phyloP scores from a whole-genome alignment of 2,888 invertebrate species.

The Leucophenga maculata region DNA sequence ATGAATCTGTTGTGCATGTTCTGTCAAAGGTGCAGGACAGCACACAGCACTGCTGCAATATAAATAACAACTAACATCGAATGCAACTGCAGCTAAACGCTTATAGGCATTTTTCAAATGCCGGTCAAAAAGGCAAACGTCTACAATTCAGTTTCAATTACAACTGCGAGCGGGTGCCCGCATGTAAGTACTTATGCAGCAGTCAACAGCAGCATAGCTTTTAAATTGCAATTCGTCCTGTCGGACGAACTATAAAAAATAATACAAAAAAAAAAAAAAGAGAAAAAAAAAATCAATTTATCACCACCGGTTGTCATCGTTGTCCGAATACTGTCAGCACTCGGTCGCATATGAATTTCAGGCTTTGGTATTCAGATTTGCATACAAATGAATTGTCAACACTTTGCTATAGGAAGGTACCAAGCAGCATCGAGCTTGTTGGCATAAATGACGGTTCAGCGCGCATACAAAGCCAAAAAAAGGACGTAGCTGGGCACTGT shows the following conservation, averaged over 20 bases:
- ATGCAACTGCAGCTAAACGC: no score
- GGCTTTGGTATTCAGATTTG: slow-evolving; percentile 59
- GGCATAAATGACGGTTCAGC: neutral
- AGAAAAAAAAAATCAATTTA: slow-evolving; percentile 38
- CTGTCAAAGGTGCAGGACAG: slow-evolving; percentile 6
- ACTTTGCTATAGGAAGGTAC: slow-evolving; percentile 42
- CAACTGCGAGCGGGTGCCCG: neutral
- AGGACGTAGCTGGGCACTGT: slow-evolving; percentile 33
- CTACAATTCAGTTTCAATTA: no score
- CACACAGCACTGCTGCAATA: slow-evolving; percentile 44
- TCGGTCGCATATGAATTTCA: slow-evolving; percentile 32
- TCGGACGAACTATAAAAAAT: slow-evolving; percentile 26
- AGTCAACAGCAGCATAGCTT: neutral
- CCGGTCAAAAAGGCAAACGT: no score
- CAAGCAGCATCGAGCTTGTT: slow-evolving; percentile 20
- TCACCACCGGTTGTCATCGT: slow-evolving; percentile 7
- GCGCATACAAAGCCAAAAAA: slow-evolving; percentile 49
- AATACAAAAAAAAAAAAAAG: slow-evolving; percentile 35
- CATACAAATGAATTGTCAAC: slow-evolving; percentile 67
- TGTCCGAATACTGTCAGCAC: neutral
- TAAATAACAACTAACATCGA: no score
- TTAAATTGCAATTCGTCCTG: slow-evolving; percentile 16
- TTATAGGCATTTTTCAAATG: no score
- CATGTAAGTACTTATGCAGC: neutral
- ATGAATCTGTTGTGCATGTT: neutral